Conservation (phyloP, 1,140 invertebrate species). For the Pentalonia nigronervosa region DNA sequence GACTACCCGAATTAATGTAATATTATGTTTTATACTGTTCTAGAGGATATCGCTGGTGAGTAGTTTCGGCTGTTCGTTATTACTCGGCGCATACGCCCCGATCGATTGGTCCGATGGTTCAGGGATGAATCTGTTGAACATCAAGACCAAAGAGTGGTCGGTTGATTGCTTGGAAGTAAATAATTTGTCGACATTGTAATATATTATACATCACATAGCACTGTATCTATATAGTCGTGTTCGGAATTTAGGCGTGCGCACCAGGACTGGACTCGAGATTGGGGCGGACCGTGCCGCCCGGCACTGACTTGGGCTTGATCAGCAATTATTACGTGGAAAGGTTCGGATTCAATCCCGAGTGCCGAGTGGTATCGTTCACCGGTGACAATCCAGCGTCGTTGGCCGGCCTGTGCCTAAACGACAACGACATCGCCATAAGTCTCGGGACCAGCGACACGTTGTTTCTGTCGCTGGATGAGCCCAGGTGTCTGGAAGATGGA, state of each 20-base stretch:
- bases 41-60: slow-evolving; percentile 91
- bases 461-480: slow-evolving; percentile 79
- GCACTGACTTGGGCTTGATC: slow-evolving; percentile 75
- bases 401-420: slow-evolving; percentile 78
- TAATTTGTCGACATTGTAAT: slow-evolving; percentile 62
- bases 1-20: neutral
- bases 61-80: slow-evolving; percentile 87
- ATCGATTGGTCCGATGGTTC: slow-evolving; percentile 93
- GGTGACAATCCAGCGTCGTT: slow-evolving; percentile 92
- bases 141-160: slow-evolving; percentile 81
- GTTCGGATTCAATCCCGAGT: slow-evolving; percentile 82
- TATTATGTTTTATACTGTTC: slow-evolving; percentile 62
- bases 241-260: slow-evolving; percentile 64
- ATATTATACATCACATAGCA: neutral
- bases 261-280: slow-evolving; percentile 75
- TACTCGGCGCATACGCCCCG: slow-evolving; percentile 87
- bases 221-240: neutral
- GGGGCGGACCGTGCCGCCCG: slow-evolving; percentile 75
- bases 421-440: slow-evolving; percentile 86
- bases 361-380: slow-evolving; percentile 86
- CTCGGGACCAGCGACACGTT: slow-evolving; percentile 93
- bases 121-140: slow-evolving; percentile 95
- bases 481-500: slow-evolving; percentile 75
- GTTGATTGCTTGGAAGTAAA: slow-evolving; percentile 79
- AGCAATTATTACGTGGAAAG: slow-evolving; percentile 69